Conservation (phyloP, 92 coral and sea anemone genomes). For the Parazoanthus swiftii region DNA sequence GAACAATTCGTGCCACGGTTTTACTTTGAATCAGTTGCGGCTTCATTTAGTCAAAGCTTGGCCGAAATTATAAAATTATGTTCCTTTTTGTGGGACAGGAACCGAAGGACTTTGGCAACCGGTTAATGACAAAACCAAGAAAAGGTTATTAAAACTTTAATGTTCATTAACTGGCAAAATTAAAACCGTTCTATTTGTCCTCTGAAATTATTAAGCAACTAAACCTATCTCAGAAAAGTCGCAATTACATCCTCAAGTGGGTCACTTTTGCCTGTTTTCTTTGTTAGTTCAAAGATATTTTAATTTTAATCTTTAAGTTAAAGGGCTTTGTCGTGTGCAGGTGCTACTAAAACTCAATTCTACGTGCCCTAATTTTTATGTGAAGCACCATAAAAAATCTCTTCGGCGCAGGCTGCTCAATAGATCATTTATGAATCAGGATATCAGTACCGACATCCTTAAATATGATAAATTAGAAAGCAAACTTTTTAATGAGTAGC, state of each 20-base stretch:
- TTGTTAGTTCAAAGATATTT: background rate
- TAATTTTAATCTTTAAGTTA: background rate
- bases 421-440: background rate
- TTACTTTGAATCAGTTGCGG: background rate
- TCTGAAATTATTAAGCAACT: background rate
- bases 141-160: slow-evolving; percentile 12
- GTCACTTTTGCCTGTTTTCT: background rate
- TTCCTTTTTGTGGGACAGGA: slow-evolving; percentile 12
- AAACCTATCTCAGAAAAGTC: background rate
- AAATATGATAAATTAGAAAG: slow-evolving; percentile 23
- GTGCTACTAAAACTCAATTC: slow-evolving; percentile 10
- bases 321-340: slow-evolving; percentile 1
- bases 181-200: background rate
- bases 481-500: slow-evolving; percentile 5
- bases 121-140: background rate
- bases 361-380: background rate
- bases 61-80: background rate
- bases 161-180: slow-evolving; percentile 20
- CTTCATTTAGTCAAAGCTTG: background rate
- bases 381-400: background rate
- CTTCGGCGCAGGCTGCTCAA: background rate
- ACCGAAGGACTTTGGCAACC: background rate
- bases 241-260: background rate
- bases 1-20: background rate
- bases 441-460: slow-evolving; percentile 31